A percentile compares a stretch with the other conserved stretches of the same genome.
Conservation (phyloP, 2,888 invertebrate species). For the Campaea margaritaria region DNA sequence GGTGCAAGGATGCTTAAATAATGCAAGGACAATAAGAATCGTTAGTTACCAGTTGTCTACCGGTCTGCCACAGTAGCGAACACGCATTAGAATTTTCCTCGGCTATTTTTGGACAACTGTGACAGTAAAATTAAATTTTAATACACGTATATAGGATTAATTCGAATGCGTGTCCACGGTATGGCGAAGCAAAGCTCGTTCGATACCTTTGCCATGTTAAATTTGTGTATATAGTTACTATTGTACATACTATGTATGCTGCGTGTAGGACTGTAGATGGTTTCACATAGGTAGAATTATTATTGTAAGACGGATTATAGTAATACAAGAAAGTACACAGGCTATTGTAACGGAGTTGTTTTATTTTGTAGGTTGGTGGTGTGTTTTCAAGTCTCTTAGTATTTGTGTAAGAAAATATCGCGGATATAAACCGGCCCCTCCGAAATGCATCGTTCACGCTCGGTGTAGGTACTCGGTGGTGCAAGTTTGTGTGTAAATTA, state of each 20-base stretch:
- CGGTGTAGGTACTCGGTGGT: slow-evolving; percentile 29
- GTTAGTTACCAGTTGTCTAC: slow-evolving; percentile 71
- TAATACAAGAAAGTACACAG: slow-evolving; percentile 60
- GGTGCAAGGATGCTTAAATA: slow-evolving; percentile 50
- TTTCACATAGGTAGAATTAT: slow-evolving; percentile 70
- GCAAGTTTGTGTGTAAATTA: slow-evolving; percentile 50
- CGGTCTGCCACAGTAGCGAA: slow-evolving; percentile 51
- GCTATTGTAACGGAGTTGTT: slow-evolving; percentile 37
- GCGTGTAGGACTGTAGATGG: slow-evolving; percentile 78
- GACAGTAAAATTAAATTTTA: slow-evolving; percentile 28
- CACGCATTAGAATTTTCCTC: slow-evolving; percentile 48
- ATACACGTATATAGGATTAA: slow-evolving; percentile 36
- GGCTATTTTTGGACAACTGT: slow-evolving; percentile 28
- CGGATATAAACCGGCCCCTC: slow-evolving; percentile 3
- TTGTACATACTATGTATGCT: slow-evolving; percentile 83
- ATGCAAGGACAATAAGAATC: slow-evolving; percentile 71
- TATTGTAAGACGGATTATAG: slow-evolving; percentile 68
- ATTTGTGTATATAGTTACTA: slow-evolving; percentile 77
- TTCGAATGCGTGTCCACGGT: slow-evolving; percentile 54
- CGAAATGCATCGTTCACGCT: slow-evolving; percentile 12
- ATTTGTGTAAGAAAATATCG: slow-evolving; percentile 18
- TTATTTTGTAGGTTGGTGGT: slow-evolving; percentile 38
- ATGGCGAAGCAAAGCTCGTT: slow-evolving; percentile 56
- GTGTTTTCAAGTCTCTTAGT: slow-evolving; percentile 25
- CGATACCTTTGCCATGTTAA: slow-evolving; percentile 67